Percentiles rank a stretch among this genome's conserved stretches.
Evolutionary conservation across 2,888 invertebrate species (phyloP).

Genomic region (Aquatica leii): DNA sequence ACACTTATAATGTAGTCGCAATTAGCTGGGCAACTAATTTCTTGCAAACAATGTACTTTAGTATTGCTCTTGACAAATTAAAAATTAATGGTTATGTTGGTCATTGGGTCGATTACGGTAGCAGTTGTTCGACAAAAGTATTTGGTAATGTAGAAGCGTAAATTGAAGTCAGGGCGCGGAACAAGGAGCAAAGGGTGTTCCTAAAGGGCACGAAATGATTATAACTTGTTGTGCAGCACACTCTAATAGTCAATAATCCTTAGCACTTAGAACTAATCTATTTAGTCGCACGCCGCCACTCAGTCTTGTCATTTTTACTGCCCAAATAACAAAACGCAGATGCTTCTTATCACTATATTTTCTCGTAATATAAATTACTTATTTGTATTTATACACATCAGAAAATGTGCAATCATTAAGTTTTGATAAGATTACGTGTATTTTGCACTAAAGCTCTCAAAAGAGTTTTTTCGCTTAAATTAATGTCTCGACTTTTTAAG

Average conservation of each 20-base stretch:
- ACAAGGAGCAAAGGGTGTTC: constrained; percentile 36
- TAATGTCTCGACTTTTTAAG: too few relatives aligned
- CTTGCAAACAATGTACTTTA: too few relatives aligned
- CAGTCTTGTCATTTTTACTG: constrained; percentile 44
- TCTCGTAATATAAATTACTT: not conserved
- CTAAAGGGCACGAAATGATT: constrained; percentile 38
- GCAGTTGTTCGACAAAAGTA: too few relatives aligned
- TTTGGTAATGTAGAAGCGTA: constrained; percentile 26
- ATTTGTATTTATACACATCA: constrained; percentile 3
- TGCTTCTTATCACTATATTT: constrained; percentile 12
- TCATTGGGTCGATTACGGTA: too few relatives aligned
- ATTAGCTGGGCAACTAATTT: too few relatives aligned
- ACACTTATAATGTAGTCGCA: too few relatives aligned
- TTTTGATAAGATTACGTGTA: too few relatives aligned
- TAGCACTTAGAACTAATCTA: constrained; percentile 43
- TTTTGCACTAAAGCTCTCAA: too few relatives aligned
- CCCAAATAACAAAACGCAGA: constrained; percentile 42
- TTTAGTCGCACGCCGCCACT: constrained; percentile 43
- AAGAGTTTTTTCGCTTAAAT: too few relatives aligned
- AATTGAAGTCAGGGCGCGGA: constrained; percentile 32
- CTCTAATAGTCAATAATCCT: constrained; percentile 41
- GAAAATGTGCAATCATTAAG: not conserved
- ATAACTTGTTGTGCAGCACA: constrained; percentile 37
- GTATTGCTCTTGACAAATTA: too few relatives aligned
- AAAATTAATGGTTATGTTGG: too few relatives aligned